Evolutionary conservation across 2,888 invertebrate species (phyloP).

Genomic region (Masnerella sp.): DNA sequence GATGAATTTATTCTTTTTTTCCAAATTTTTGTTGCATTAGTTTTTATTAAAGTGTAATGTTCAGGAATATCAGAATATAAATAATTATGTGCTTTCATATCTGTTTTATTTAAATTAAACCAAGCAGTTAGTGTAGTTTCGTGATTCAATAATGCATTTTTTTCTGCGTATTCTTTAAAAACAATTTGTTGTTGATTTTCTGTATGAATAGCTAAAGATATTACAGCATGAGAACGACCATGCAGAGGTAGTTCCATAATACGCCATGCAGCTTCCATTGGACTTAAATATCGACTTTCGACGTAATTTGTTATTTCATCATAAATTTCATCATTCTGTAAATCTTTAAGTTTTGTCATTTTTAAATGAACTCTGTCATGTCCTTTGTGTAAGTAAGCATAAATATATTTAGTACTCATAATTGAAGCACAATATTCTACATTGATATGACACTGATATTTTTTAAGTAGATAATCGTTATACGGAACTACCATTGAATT

Average conservation of each 20-base stretch:
- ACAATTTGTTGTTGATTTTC: slow-evolving; percentile 49
- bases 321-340: slow-evolving; percentile 9
- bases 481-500: slow-evolving; percentile 14
- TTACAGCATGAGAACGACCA: slow-evolving; percentile 42
- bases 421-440: slow-evolving; percentile 57
- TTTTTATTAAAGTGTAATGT: neutral
- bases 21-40: neutral
- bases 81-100: slow-evolving; percentile 16
- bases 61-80: slow-evolving; percentile 23
- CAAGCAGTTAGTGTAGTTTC: slow-evolving; percentile 31
- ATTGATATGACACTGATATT: slow-evolving; percentile 50
- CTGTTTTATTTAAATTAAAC: slow-evolving; percentile 13
- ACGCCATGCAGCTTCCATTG: slow-evolving; percentile 57
- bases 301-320: slow-evolving; percentile 33
- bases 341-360: neutral
- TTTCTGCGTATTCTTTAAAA: slow-evolving; percentile 9
- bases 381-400: slow-evolving; percentile 35
- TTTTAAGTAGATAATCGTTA: slow-evolving; percentile 38
- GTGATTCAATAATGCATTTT: neutral
- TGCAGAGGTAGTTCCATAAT: slow-evolving; percentile 47
- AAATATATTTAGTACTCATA: slow-evolving; percentile 46
- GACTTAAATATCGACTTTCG: slow-evolving; percentile 51
- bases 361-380: neutral
- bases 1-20: neutral
- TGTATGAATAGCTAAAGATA: slow-evolving; percentile 45